Percentiles rank a stretch among this genome's conserved stretches.
Evolutionary conservation across 1,140 invertebrate genomes (phyloP).

Genomic region (Cydia pomonella): DNA sequence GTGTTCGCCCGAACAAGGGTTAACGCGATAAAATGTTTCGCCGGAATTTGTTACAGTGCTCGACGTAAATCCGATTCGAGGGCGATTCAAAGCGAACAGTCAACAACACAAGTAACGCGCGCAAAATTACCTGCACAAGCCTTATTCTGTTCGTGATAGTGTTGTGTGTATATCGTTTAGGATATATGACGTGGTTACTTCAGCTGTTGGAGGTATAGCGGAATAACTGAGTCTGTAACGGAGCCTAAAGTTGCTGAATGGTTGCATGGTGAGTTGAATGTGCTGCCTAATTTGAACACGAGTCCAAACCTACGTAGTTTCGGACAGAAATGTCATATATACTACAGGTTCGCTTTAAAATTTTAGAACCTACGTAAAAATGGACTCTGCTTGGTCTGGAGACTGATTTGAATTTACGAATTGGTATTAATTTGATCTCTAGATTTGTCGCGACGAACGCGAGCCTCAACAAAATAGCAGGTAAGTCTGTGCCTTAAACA

Average conservation of each 20-base stretch:
- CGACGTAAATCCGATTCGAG: conserved; percentile 21
- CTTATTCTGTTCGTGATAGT: neutral
- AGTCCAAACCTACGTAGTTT: neutral
- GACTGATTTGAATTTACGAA: too few species aligned
- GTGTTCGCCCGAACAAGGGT: conserved; percentile 19
- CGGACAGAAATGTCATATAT: neutral
- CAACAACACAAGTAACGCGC: neutral
- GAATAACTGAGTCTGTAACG: conserved; percentile 13
- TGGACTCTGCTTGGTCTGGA: too few species aligned
- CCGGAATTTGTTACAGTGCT: conserved; percentile 4
- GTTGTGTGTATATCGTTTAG: neutral
- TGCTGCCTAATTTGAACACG: conserved; percentile 2
- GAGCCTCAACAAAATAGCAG: too few species aligned
- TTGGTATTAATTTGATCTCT: too few species aligned
- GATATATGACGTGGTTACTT: neutral
- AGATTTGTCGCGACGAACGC: too few species aligned
- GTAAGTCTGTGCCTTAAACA: too few species aligned
- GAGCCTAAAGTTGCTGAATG: conserved; percentile 10
- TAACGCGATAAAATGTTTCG: conserved; percentile 30
- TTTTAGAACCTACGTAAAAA: too few species aligned
- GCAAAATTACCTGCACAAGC: neutral
- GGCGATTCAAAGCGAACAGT: neutral
- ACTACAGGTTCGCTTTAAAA: too few species aligned
- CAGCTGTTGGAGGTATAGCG: neutral
- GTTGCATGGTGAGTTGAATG: neutral